These are phyloP conservation scores for Proterorhinus semilunaris DNA, from an alignment of 2,113 vertebrate species.

Conservation along the genomic window DNA sequence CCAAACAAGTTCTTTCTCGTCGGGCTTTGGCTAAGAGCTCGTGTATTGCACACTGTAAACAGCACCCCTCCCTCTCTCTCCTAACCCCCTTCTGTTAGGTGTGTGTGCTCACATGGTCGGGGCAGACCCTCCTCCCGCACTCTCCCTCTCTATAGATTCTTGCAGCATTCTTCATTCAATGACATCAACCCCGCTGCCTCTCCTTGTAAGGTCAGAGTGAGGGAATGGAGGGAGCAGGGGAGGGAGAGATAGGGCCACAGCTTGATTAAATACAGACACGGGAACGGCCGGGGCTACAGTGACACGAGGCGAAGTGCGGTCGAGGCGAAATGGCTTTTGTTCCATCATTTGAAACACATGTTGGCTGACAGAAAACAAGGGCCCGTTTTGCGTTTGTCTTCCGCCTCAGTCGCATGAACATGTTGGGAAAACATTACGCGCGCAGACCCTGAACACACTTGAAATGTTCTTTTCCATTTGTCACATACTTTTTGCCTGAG, in stretches of 20 bases:
- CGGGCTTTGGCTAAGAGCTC: conserved; percentile 65
- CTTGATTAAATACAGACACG: conserved; percentile 76
- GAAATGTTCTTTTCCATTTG: conserved; percentile 2
- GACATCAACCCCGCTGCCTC: conserved; percentile 79
- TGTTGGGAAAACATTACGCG: conserved; percentile 31
- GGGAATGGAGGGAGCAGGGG: conserved; percentile 63
- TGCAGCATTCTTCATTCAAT: conserved; percentile 80
- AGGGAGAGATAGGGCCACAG: conserved; percentile 69
- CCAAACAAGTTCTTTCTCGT: conserved; percentile 81
- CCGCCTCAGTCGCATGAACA: conserved; percentile 26
- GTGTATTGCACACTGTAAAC: conserved; percentile 73
- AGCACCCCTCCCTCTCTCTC: conserved; percentile 25
- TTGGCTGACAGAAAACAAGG: background rate
- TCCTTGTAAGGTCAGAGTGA: conserved; percentile 83
- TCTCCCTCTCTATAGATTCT: conserved; percentile 69
- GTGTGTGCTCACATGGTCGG: conserved; percentile 57
- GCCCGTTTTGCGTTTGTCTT: conserved; percentile 1
- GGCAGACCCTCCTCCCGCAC: conserved; percentile 44
- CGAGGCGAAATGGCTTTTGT: background rate
- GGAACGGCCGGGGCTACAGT: conserved; percentile 33
- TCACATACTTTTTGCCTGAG: conserved; percentile 1
- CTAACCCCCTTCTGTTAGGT: conserved; percentile 35
- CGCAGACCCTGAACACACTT: conserved; percentile 1
- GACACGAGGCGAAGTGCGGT: conserved; percentile 15
- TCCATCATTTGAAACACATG: conserved; percentile 17